Conservation (phyloP, 53 echinoderm and acorn worm species). For the Arbacia lixula region DNA sequence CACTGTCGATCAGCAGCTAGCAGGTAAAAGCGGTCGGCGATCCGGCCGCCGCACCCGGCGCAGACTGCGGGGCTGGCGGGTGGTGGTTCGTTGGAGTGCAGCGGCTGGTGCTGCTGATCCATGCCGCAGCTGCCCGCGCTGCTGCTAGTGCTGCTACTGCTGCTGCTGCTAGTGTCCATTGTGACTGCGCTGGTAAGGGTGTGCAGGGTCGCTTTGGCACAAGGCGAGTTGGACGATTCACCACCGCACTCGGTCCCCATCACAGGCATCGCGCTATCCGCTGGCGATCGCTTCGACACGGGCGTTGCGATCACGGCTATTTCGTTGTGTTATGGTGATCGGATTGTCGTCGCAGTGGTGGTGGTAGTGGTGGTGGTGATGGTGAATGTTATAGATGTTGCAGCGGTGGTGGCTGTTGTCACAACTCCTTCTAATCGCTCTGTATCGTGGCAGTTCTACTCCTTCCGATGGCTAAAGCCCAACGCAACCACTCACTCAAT, state of each 20-base stretch:
- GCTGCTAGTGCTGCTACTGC: conserved; percentile 16
- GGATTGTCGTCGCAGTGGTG: background rate
- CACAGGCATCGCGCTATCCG: conserved; percentile 34
- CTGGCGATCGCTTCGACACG: no score
- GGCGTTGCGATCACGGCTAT: background rate
- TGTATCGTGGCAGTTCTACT: no score
- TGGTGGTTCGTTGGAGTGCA: background rate
- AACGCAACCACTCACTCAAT: no score
- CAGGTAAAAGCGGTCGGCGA: conserved; percentile 85
- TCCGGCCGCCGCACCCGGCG: conserved; percentile 88
- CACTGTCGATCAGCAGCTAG: conserved; percentile 91
- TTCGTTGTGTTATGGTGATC: background rate
- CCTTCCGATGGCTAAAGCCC: no score
- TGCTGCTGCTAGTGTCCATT: conserved; percentile 11
- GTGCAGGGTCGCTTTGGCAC: background rate
- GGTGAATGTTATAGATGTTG: background rate
- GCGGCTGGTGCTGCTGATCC: background rate
- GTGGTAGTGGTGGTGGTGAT: background rate
- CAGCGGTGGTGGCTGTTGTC: no score
- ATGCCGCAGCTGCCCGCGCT: background rate
- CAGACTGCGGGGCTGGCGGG: conserved; percentile 65
- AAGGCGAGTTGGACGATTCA: conserved; percentile 20
- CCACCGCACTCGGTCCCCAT: conserved; percentile 38
- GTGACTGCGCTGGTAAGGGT: background rate
- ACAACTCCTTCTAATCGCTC: no score